Evolutionary conservation across 2,888 invertebrate species (phyloP).

Genomic region (Erannis defoliaria): DNA sequence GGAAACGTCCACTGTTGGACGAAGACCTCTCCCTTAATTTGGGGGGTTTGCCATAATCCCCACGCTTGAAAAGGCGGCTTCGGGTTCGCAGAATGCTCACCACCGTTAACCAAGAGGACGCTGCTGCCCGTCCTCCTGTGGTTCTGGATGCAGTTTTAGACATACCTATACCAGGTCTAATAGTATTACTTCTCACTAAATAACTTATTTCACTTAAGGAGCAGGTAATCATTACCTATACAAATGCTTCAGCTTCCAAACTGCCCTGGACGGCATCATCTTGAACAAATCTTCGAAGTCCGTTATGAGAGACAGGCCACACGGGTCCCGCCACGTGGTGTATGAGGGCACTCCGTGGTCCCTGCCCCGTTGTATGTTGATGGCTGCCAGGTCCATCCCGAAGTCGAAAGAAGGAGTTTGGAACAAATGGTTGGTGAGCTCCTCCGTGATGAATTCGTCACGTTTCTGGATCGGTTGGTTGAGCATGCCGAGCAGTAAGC

Average conservation of each 20-base stretch:
- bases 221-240: conserved; percentile 73
- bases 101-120: too few species aligned
- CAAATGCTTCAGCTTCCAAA: conserved; percentile 87
- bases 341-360: conserved; percentile 95
- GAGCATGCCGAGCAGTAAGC: conserved; percentile 91
- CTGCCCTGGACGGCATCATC: conserved; percentile 88
- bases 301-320: conserved; percentile 89
- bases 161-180: too few species aligned
- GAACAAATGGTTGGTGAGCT: conserved; percentile 94
- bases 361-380: conserved; percentile 94
- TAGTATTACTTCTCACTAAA: too few species aligned
- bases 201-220: neutral
- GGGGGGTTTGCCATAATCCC: too few species aligned
- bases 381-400: conserved; percentile 95
- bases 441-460: conserved; percentile 93
- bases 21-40: too few species aligned
- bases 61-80: too few species aligned
- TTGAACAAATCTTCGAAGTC: conserved; percentile 90
- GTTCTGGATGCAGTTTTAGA: too few species aligned
- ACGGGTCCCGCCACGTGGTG: conserved; percentile 92
- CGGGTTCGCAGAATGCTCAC: too few species aligned
- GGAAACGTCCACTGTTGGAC: too few species aligned
- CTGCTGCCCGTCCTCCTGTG: too few species aligned
- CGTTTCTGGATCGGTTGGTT: conserved; percentile 92
- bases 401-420: conserved; percentile 90